Conservation (phyloP, 2,113 vertebrate species). For the Amblyopsis rosae region DNA sequence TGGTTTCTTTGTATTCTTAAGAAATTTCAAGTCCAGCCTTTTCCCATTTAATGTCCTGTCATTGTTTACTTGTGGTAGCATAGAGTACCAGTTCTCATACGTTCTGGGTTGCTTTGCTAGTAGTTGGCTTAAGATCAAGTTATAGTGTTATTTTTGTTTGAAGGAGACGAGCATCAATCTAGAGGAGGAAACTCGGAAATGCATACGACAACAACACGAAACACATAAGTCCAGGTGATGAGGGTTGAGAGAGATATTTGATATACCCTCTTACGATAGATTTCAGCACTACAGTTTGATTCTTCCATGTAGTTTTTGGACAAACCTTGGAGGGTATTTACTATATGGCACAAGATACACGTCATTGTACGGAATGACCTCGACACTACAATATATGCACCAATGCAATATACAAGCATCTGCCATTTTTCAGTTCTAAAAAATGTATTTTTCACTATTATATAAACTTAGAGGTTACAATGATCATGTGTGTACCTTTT, state of each 20-base stretch:
- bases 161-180: too few species aligned
- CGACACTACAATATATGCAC: slow-evolving; percentile 64
- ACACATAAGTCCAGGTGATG: too few species aligned
- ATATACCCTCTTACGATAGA: too few species aligned
- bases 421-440: slow-evolving; percentile 52
- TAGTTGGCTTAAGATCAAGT: background rate
- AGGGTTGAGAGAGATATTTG: too few species aligned
- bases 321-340: slow-evolving; percentile 25
- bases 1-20: slow-evolving; percentile 21
- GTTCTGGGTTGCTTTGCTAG: slow-evolving; percentile 22
- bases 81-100: slow-evolving; percentile 8
- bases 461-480: slow-evolving; percentile 44
- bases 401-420: slow-evolving; percentile 71
- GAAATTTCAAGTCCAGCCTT: slow-evolving; percentile 49
- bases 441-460: slow-evolving; percentile 70
- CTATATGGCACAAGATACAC: slow-evolving; percentile 17
- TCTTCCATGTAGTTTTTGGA: too few species aligned
- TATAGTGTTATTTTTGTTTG: too few species aligned
- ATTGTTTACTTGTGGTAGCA: slow-evolving; percentile 14
- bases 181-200: too few species aligned
- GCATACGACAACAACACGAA: too few species aligned
- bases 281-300: too few species aligned
- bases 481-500: slow-evolving; percentile 49
- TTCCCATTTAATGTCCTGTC: slow-evolving; percentile 42
- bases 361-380: slow-evolving; percentile 11